Evolutionary conservation across 2,113 vertebrate species (phyloP).

Genomic region (Hyla sarda): DNA sequence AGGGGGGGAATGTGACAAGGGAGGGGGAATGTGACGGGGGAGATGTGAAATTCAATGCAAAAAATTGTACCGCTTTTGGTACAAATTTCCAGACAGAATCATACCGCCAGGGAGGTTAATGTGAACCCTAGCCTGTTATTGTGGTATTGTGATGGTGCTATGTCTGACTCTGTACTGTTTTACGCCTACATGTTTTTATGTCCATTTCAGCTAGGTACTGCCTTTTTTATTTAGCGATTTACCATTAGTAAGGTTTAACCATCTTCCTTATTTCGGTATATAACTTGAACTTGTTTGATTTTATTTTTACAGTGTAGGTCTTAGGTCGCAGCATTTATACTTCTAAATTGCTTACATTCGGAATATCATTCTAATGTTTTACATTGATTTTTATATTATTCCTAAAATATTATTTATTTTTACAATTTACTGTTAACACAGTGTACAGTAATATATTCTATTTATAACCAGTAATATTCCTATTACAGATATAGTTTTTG

Average conservation of each 20-base stretch:
- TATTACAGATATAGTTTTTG: not conserved
- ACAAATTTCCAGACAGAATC: too few species aligned
- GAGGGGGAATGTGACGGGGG: too few species aligned
- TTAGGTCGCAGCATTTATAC: not conserved
- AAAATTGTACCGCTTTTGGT: too few species aligned
- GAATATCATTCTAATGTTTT: not conserved
- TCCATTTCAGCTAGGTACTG: not conserved
- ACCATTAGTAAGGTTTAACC: not conserved
- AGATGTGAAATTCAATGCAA: not conserved
- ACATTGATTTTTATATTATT: slow-evolving; percentile 35
- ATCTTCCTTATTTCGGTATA: not conserved
- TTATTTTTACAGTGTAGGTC: slow-evolving; percentile 12
- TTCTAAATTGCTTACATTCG: slow-evolving; percentile 16
- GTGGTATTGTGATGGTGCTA: not conserved
- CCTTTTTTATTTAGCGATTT: not conserved
- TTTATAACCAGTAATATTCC: slow-evolving; percentile 12
- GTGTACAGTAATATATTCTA: slow-evolving; percentile 34
- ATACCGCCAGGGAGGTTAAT: not conserved
- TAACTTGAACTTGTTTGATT: not conserved
- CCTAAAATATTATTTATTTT: slow-evolving; percentile 13
- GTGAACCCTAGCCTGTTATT: not conserved
- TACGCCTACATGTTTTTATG: not conserved
- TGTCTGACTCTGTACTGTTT: not conserved
- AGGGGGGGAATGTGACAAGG: too few species aligned
- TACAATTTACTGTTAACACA: slow-evolving; percentile 33